Evolutionary conservation across 1,140 invertebrate genomes (phyloP), one percentile per base, ranked within the genome.

Genomic region (Sitodiplosis mosellana): DNA sequence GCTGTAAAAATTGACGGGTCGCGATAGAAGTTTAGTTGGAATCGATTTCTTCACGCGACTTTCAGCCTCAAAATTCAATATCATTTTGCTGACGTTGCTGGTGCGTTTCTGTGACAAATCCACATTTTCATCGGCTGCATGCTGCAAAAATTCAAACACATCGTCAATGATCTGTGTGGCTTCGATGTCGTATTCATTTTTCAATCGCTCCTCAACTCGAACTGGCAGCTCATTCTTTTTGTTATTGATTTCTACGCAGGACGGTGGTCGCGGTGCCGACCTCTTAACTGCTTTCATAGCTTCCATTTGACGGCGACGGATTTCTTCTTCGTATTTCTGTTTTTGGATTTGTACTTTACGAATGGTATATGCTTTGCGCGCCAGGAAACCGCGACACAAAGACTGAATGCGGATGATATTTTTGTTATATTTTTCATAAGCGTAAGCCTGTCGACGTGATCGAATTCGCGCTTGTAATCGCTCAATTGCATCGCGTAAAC

Each of bases 381-480:
- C 70, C 41, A 90, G 59, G 56, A 78, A 81, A 1, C 87, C 88
- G 48, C 78, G 77, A 57, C 77, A 79, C 19, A 68, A 56, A 8
- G 83, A 77, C 78, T 92, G 78, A 11, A 84, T 61, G 52, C 66
- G 65, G 12, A 65, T 76, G 47, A 90, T 78, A 53, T 78, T 75
- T 37, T 70, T 73, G 46, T 83, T 72, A 15, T 87, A 67, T 53
- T 77, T 75, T 37, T 75, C 72, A 64, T 87, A 95, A 18, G 78
- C 70, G 53, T 75, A 72, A 18, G 80, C 80, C 2, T 87, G 60
- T 50, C 81, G 72, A 51, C 88, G 71, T 0, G 88, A 87, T 42
- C 78, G 72, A 47, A 91, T 77, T 15, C 80, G 69, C n/a, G 90
- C 88, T 64, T 94, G 89, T 19, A 96, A 65, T 46, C 91, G 69